Conservation (phyloP, 2,888 invertebrate species). For the Caprella mutica region DNA sequence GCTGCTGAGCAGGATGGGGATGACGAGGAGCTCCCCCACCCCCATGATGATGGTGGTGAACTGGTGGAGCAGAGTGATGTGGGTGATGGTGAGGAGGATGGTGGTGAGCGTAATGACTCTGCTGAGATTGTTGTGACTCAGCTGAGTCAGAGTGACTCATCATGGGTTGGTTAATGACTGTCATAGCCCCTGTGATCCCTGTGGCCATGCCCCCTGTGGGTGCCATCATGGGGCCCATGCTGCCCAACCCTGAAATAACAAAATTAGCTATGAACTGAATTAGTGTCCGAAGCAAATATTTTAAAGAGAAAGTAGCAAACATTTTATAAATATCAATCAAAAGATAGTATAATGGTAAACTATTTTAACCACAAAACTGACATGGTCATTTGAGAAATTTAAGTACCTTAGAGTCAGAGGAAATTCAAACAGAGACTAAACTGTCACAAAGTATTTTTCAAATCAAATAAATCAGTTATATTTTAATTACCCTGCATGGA, state of each 20-base stretch:
- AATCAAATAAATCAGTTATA: too few relatives aligned
- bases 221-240: slow-evolving; percentile 34
- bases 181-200: slow-evolving; percentile 12
- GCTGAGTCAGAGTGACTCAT: slow-evolving; percentile 32
- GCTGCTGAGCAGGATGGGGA: slow-evolving; percentile 4
- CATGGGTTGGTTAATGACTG: slow-evolving; percentile 5
- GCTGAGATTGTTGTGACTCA: too few relatives aligned
- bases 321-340: background rate
- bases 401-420: too few relatives aligned
- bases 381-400: too few relatives aligned
- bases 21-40: slow-evolving; percentile 7
- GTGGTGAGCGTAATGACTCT: slow-evolving; percentile 27
- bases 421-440: too few relatives aligned
- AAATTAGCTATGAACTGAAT: background rate
- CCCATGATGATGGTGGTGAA: slow-evolving; percentile 18
- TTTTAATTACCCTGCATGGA: slow-evolving; percentile 35
- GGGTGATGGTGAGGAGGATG: slow-evolving; percentile 26
- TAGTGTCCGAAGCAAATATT: background rate
- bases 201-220: slow-evolving; percentile 32
- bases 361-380: too few relatives aligned
- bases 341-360: background rate
- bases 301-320: background rate
- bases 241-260: slow-evolving; percentile 24
- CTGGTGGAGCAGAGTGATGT: slow-evolving; percentile 20
- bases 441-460: too few relatives aligned